Percentiles rank a stretch among this genome's conserved stretches.
Conservation (phyloP, 2,113 vertebrate species). For the Spea multiplicata region DNA sequence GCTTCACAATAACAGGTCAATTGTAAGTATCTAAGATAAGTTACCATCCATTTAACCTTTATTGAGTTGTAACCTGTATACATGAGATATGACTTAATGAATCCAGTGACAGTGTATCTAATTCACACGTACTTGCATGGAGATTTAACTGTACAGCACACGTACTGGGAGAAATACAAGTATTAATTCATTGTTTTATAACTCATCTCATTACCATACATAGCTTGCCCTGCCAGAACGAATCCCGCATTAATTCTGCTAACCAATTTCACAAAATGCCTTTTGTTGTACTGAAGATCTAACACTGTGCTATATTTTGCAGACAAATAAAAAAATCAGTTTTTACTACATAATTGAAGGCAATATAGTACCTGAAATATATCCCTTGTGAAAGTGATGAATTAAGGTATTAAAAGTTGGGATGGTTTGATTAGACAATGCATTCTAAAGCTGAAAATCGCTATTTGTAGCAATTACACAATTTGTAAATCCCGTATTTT, state of each 20-base stretch:
- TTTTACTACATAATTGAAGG: slow-evolving; percentile 7
- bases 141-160: slow-evolving; percentile 19
- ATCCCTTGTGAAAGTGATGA: neutral
- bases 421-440: neutral
- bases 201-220: slow-evolving; percentile 65
- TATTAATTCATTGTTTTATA: slow-evolving; percentile 72
- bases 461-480: too few species aligned
- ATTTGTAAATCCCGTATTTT: too few species aligned
- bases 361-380: slow-evolving; percentile 9
- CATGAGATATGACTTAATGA: too few species aligned
- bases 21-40: too few species aligned
- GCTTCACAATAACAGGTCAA: too few species aligned
- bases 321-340: slow-evolving; percentile 39
- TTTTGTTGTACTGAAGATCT: slow-evolving; percentile 56
- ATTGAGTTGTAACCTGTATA: too few species aligned
- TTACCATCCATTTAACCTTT: too few species aligned
- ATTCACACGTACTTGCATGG: neutral
- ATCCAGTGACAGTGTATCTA: neutral
- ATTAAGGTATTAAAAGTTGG: neutral
- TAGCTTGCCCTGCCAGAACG: slow-evolving; percentile 63
- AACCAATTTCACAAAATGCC: slow-evolving; percentile 57
- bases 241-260: slow-evolving; percentile 60
- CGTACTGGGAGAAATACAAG: slow-evolving; percentile 50
- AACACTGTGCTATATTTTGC: slow-evolving; percentile 48
- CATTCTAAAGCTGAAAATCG: neutral